Evolutionary conservation across 1,140 invertebrate genomes (phyloP).

Genomic region (Zeugodacus cucurbitae): DNA sequence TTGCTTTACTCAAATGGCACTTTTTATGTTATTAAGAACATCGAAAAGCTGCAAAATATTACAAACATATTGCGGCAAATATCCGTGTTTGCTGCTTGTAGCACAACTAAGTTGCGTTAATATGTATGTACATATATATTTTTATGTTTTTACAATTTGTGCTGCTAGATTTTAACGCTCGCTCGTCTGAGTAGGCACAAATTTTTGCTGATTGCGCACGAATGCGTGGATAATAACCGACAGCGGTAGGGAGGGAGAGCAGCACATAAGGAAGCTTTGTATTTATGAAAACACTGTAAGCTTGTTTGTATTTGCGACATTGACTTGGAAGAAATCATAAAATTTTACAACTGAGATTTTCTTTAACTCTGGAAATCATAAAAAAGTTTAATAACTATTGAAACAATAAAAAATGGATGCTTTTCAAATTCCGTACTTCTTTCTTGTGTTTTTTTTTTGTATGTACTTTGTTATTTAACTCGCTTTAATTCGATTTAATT

Average conservation of each 20-base stretch:
- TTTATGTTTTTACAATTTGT: constrained; percentile 24
- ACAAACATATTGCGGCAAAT: neutral
- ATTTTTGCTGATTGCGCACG: neutral
- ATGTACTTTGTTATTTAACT: too few species aligned
- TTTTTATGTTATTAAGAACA: neutral
- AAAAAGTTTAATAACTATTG: neutral
- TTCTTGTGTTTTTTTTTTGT: too few species aligned
- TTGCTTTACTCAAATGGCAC: neutral
- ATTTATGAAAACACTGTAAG: too few species aligned
- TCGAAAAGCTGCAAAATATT: constrained; percentile 9
- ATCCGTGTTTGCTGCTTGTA: neutral
- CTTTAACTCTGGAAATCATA: neutral
- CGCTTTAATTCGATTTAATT: too few species aligned
- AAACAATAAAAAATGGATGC: too few species aligned
- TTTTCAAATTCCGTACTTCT: too few species aligned
- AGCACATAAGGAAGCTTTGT: neutral
- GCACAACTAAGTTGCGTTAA: neutral
- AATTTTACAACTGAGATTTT: neutral
- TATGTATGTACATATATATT: neutral
- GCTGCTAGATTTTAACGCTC: neutral
- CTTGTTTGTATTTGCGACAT: neutral
- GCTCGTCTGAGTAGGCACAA: neutral
- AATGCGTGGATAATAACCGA: neutral
- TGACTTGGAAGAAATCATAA: neutral
- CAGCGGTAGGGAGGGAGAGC: neutral